These are phyloP conservation scores for Tolypeutes matacus DNA, from an alignment of 2,797 vertebrate genomes.

Conservation along the genomic window DNA sequence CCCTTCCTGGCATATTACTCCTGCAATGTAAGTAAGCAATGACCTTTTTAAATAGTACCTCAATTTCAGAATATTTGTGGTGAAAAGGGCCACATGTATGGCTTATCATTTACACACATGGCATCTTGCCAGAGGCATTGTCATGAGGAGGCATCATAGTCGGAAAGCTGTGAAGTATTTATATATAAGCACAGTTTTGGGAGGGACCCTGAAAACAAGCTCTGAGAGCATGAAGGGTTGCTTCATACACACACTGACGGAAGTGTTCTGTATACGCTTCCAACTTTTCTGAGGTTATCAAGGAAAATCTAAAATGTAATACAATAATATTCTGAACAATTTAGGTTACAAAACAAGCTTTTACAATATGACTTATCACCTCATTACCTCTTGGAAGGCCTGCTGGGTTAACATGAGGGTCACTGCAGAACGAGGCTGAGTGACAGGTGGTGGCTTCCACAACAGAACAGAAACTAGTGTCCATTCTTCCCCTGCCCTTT, in stretches of 20 bases:
- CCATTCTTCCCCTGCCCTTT: background rate
- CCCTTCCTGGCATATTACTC: background rate
- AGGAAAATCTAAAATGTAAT: background rate
- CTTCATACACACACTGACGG: background rate
- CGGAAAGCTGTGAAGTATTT: background rate
- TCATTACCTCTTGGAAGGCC: background rate
- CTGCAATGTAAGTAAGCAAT: background rate
- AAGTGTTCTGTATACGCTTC: background rate
- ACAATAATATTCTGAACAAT: background rate
- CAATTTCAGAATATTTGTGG: background rate
- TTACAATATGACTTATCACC: background rate
- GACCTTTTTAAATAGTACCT: background rate
- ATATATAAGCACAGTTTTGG: too few species aligned
- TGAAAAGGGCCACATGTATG: background rate
- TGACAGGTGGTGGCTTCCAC: background rate
- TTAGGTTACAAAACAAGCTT: background rate
- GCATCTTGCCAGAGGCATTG: background rate
- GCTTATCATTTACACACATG: background rate
- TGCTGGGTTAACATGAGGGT: background rate
- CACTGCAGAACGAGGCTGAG: background rate
- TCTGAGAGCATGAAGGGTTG: background rate
- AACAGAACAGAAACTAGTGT: background rate
- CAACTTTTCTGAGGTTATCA: background rate
- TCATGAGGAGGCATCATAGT: background rate
- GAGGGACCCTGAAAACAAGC: background rate